Conservation (phyloP, 2,797 vertebrate genomes). For the Pantherophis alleghaniensis region DNA sequence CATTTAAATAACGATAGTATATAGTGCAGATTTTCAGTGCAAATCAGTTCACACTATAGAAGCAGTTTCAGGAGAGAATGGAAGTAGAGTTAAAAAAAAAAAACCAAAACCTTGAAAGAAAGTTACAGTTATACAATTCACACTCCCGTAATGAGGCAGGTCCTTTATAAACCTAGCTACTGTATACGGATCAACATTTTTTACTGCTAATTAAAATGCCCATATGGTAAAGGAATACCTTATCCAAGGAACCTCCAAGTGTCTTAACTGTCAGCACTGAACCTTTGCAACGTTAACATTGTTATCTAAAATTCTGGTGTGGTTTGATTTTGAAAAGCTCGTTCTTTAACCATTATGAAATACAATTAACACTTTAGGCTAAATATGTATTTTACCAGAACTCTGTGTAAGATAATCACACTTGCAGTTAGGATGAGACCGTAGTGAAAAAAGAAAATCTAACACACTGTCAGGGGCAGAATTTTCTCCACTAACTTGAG, state of each 20-base stretch:
- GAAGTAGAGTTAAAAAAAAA: rapidly evolving
- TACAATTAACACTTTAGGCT: slow-evolving; percentile 28
- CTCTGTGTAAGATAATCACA: not conserved
- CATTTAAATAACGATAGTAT: rapidly evolving
- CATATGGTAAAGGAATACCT: slow-evolving; percentile 54
- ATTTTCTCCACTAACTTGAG: rapidly evolving
- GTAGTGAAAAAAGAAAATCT: not conserved
- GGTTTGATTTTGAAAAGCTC: not conserved
- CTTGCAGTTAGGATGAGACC: rapidly evolving
- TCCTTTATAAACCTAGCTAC: not conserved
- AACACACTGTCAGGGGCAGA: rapidly evolving
- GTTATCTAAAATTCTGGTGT: slow-evolving; percentile 30
- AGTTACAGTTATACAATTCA: not conserved
- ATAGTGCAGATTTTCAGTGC: not conserved
- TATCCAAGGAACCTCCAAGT: slow-evolving; percentile 54
- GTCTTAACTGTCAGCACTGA: slow-evolving; percentile 25
- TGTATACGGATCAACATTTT: slow-evolving; percentile 40
- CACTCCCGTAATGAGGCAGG: not conserved
- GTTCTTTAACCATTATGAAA: slow-evolving; percentile 25
- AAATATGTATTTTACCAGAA: slow-evolving; percentile 9
- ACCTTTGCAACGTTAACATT: slow-evolving; percentile 31
- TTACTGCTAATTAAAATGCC: slow-evolving; percentile 63
- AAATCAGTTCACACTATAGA: rapidly evolving
- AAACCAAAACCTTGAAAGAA: not conserved
- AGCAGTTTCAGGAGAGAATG: rapidly evolving